These are phyloP conservation scores for Bicyclus anynana DNA, from an alignment of 1,140 invertebrate genomes.

Conservation along the genomic window DNA sequence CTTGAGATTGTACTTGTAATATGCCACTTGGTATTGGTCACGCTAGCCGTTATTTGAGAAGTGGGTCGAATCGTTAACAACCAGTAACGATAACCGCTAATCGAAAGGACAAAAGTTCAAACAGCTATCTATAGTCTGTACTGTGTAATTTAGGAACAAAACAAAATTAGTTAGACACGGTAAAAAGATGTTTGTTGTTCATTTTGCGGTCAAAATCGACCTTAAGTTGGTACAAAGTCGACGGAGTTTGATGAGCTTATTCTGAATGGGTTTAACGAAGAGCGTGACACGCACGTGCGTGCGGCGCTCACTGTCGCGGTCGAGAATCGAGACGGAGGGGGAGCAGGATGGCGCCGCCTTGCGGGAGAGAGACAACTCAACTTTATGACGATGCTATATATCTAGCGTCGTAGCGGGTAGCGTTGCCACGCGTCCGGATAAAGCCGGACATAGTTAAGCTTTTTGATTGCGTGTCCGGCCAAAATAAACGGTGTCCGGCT, in stretches of 20 bases:
- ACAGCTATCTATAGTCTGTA: conserved; percentile 52
- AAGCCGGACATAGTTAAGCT: no score
- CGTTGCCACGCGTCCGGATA: no score
- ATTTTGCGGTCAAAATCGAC: conserved; percentile 15
- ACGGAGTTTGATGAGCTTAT: conserved; percentile 28
- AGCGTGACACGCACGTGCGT: conserved; percentile 71
- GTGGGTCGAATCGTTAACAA: conserved; percentile 21
- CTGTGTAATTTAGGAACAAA: conserved; percentile 41
- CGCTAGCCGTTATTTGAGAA: not conserved
- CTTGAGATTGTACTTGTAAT: no score
- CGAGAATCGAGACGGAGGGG: conserved; percentile 25
- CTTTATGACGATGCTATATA: conserved; percentile 62
- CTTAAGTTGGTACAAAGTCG: conserved; percentile 37
- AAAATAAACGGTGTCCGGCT: no score
- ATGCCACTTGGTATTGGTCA: not conserved
- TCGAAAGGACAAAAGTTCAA: conserved; percentile 74
- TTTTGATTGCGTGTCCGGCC: no score
- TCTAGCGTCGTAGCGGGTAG: no score
- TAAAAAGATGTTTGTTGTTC: conserved; percentile 47
- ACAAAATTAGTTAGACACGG: no score
- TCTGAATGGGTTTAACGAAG: conserved; percentile 47
- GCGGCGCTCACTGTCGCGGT: conserved; percentile 30
- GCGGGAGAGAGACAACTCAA: conserved; percentile 55
- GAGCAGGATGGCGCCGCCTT: conserved; percentile 54
- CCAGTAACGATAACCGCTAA: conserved; percentile 65